These are phyloP conservation scores for Platycercus adscitus DNA, from an alignment of 2,113 vertebrate genomes.

Conservation along the genomic window DNA sequence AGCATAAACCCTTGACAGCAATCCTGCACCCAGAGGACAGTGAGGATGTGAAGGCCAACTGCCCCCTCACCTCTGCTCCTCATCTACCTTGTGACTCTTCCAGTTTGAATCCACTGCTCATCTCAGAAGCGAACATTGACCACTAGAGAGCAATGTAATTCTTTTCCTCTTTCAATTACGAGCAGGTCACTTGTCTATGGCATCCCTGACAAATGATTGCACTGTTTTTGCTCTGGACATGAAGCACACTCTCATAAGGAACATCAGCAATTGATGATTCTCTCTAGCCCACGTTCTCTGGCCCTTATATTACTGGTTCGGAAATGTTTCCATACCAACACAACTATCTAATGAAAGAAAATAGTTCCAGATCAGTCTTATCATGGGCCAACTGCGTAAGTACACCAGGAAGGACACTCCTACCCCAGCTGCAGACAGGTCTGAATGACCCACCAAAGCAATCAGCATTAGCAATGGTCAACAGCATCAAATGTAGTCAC, in stretches of 20 bases:
- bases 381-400: neutral
- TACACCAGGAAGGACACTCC: neutral
- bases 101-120: neutral
- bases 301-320: neutral
- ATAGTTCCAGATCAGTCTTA: neutral
- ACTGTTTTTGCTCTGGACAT: neutral
- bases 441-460: neutral
- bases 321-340: neutral
- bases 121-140: neutral
- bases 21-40: neutral
- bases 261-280: neutral
- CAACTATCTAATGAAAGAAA: neutral
- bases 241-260: neutral
- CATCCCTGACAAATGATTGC: neutral
- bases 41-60: neutral
- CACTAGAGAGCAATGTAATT: neutral
- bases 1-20: neutral
- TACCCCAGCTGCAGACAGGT: neutral
- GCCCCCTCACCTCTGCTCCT: neutral
- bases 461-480: neutral
- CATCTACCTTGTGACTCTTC: neutral
- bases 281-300: neutral
- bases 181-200: neutral
- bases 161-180: neutral
- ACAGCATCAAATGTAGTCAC: neutral